phyloP scores from a whole-genome alignment of 2,113 vertebrate genomes.

The Chitala chitala region DNA sequence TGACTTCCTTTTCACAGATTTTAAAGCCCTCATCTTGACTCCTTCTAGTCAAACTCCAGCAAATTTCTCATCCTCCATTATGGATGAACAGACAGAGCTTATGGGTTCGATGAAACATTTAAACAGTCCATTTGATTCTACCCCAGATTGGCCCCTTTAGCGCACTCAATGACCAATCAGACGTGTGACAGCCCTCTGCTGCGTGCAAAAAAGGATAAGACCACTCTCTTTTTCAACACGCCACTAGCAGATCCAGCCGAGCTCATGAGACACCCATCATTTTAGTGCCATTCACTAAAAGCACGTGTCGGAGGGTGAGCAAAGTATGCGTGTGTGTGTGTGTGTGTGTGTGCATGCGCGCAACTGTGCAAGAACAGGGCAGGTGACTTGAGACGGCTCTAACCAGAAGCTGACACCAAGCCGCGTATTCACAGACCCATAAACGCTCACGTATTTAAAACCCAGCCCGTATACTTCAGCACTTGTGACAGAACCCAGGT shows the following conservation, averaged over 20 bases:
- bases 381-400: neutral
- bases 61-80: neutral
- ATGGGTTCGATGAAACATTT: neutral
- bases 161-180: too few species aligned
- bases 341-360: constrained; percentile 3
- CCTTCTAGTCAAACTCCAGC: neutral
- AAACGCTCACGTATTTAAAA: constrained; percentile 16
- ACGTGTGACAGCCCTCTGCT: neutral
- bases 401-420: constrained; percentile 10
- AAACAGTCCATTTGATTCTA: neutral
- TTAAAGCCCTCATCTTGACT: neutral
- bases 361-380: neutral
- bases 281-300: too few species aligned
- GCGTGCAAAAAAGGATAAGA: too few species aligned
- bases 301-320: neutral
- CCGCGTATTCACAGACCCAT: neutral
- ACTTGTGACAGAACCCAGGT: constrained; percentile 9
- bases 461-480: constrained; percentile 22
- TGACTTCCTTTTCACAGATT: neutral
- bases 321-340: neutral
- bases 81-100: neutral
- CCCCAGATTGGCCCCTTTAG: too few species aligned
- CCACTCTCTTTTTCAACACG: too few species aligned
- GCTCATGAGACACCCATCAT: too few species aligned
- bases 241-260: too few species aligned